These are phyloP conservation scores for Sminthopsis crassicaudata DNA, from an alignment of 2,113 vertebrate genomes.

Conservation along the genomic window DNA sequence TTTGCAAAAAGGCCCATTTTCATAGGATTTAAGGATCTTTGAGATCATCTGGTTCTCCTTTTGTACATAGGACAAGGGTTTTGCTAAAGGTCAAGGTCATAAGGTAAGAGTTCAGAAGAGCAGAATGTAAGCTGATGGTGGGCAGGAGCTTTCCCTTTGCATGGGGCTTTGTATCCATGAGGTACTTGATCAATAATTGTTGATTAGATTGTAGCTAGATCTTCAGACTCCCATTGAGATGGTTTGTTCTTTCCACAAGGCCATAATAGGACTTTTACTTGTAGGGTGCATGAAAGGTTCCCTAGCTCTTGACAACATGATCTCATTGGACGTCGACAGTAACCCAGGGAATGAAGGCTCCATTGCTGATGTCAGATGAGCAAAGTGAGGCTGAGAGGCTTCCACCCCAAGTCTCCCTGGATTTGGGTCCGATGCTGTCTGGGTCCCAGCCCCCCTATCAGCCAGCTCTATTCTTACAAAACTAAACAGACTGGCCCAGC, in stretches of 20 bases:
- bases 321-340: neutral
- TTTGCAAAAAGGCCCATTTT: neutral
- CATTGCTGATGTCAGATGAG: neutral
- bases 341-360: neutral
- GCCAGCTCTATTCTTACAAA: neutral
- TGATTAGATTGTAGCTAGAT: neutral
- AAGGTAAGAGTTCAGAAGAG: neutral
- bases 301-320: neutral
- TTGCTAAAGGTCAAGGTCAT: neutral
- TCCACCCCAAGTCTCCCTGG: too few relatives aligned
- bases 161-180: neutral
- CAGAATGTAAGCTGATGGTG: neutral
- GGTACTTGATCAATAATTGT: too few relatives aligned
- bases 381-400: neutral
- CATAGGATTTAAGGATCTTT: neutral
- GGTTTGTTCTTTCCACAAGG: neutral
- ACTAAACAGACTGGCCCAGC: neutral
- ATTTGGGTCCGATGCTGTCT: fast-evolving
- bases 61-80: neutral
- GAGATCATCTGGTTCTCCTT: neutral
- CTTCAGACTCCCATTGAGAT: neutral
- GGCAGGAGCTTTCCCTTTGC: neutral
- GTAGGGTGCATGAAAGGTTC: neutral
- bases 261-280: neutral
- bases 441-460: neutral